Evolutionary conservation across 2,888 invertebrate species (phyloP).

Genomic region (Lissocephala sabroskyi): DNA sequence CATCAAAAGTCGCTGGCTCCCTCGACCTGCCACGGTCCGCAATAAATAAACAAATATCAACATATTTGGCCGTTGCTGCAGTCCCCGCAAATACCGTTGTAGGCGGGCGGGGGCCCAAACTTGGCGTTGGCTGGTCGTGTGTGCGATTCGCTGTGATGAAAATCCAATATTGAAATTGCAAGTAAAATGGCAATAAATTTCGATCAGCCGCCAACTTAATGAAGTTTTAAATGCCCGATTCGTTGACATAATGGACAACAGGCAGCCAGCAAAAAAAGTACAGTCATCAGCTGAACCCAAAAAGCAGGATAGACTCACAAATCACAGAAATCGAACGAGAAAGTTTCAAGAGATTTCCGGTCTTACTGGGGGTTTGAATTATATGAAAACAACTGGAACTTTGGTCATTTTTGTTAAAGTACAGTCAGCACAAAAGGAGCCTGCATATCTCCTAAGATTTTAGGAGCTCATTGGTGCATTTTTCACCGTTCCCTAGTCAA

Average conservation of each 20-base stretch:
- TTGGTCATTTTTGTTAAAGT: no score
- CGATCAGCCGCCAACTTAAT: slow-evolving; percentile 3
- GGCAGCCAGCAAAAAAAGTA: slow-evolving; percentile 1
- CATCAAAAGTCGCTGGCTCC: no score
- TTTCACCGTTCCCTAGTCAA: no score
- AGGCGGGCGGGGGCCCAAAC: no score
- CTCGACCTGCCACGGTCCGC: slow-evolving; percentile 3
- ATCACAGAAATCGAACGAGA: no score
- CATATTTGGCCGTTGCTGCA: slow-evolving; percentile 15
- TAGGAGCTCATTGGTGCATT: no score
- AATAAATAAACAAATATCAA: slow-evolving; percentile 14
- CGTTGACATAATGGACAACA: not conserved
- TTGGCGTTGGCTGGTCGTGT: no score
- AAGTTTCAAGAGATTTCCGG: no score
- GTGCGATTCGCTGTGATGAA: slow-evolving; percentile 24
- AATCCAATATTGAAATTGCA: slow-evolving; percentile 30
- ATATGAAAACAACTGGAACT: no score
- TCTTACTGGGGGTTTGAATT: no score
- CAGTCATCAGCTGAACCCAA: not conserved
- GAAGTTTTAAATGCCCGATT: slow-evolving; percentile 7
- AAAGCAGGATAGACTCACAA: not conserved
- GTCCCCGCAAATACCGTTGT: slow-evolving; percentile 14
- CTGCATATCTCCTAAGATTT: no score
- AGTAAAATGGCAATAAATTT: slow-evolving; percentile 29
- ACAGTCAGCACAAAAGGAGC: no score